Conservation (phyloP, 2,888 invertebrate species). For the Drosophila hamatofila region DNA sequence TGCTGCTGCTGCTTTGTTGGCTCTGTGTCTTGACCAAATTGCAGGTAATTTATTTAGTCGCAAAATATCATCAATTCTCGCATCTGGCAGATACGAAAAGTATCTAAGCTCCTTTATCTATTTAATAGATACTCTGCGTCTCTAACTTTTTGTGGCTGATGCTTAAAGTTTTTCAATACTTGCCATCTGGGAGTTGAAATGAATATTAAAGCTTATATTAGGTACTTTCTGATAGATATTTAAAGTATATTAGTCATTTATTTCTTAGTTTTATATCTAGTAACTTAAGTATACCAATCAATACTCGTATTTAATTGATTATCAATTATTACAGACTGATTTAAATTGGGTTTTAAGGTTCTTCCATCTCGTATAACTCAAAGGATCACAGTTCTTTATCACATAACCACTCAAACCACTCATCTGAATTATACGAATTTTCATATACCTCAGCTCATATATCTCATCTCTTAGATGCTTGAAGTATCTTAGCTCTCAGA, state of each 20-base stretch:
- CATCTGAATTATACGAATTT: no score
- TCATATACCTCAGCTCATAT: no score
- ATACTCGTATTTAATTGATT: no score
- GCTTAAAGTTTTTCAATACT: neutral
- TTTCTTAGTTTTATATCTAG: neutral
- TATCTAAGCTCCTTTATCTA: neutral
- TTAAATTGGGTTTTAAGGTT: no score
- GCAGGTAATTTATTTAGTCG: slow-evolving; percentile 46
- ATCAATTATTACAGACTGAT: no score
- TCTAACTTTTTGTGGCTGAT: neutral
- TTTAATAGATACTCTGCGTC: neutral
- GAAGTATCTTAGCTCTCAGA: no score
- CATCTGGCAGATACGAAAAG: neutral
- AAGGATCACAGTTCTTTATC: no score
- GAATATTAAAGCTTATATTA: neutral
- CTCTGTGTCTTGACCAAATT: slow-evolving; percentile 23
- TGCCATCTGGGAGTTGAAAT: neutral
- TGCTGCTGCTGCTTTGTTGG: slow-evolving; percentile 51
- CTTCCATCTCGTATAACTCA: no score
- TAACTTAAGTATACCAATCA: no score
- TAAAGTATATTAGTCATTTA: neutral
- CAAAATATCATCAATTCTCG: slow-evolving; percentile 29
- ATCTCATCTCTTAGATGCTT: no score
- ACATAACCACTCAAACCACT: no score
- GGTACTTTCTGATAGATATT: neutral